Evolutionary conservation across 1,140 invertebrate genomes (phyloP), one percentile per base, ranked within the genome.

Genomic region (Achatina immaculata): DNA sequence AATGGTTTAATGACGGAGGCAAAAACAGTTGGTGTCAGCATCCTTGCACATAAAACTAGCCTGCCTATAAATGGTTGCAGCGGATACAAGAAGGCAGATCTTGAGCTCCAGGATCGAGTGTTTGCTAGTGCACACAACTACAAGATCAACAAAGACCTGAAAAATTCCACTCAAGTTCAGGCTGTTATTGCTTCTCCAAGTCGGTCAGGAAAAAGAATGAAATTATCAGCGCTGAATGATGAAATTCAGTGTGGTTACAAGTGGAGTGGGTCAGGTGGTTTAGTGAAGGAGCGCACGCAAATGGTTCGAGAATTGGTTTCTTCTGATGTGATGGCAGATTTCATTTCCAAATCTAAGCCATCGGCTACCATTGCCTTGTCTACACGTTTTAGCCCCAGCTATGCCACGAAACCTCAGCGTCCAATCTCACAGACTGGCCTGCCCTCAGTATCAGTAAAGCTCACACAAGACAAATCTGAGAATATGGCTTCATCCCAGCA

Each of bases 231-330:
- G 42, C 71, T 48, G 28, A 11, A n/a, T 28, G 68, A 72, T 58
- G 78, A 80, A 31, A 80, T 80, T 40, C 78, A 80, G 45, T 80
- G 78, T 40, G 66, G 66, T 3, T 80, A 80, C 68, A 80, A 80
- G 36, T 80, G 78, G 78, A 80, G 62, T 72, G 78, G 78, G 4
- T 80, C 78, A 36, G 78, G 78, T 31, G 78, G 78, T 16, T 45
- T 71, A n/a, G 78, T 80, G 31, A 80, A 80, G 36, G 78, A 80
- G 45, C 55, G 68, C 19, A 80, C 78, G 28, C 78, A 80, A 31
- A 34, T 51, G 43, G 45, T 72, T 38, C 36, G 68, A 66, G 78
- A 80, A 58, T 34, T 80, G 42, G 78, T 80, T 28, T 68, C 78
- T 40, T 31, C 42, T 11, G 62, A 48, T 58, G 34, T 80, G 11